phyloP scores from a whole-genome alignment of 2,888 invertebrate species.

The Ectemnius continuus region DNA sequence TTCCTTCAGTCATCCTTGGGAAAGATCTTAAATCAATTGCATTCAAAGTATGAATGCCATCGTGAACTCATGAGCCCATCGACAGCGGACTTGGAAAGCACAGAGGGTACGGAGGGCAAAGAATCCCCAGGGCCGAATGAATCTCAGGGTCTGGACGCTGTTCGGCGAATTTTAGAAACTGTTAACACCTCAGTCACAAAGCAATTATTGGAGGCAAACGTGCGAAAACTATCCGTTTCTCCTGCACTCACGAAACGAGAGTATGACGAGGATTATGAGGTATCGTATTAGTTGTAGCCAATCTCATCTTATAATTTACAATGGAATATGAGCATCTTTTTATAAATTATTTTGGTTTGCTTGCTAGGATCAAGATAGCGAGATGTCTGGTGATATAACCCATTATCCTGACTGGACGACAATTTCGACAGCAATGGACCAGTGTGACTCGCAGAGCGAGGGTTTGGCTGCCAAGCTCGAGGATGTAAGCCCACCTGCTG shows the following conservation, averaged over 20 bases:
- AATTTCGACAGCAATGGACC: conserved; percentile 57
- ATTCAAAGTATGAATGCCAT: conserved; percentile 72
- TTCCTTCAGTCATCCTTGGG: conserved; percentile 79
- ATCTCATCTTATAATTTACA: too few species aligned
- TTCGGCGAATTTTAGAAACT: conserved; percentile 86
- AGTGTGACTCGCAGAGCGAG: conserved; percentile 81
- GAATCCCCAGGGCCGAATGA: conserved; percentile 70
- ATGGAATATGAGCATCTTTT: too few species aligned
- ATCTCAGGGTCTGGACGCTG: conserved; percentile 82
- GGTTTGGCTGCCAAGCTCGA: conserved; percentile 89
- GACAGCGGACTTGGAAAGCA: conserved; percentile 81
- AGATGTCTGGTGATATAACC: conserved; percentile 74
- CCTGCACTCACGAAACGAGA: conserved; percentile 77
- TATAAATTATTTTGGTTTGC: not conserved
- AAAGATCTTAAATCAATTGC: conserved; percentile 84
- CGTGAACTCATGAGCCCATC: conserved; percentile 73
- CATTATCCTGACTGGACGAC: conserved; percentile 71
- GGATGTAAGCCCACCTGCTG: conserved; percentile 79
- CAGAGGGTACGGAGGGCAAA: conserved; percentile 81
- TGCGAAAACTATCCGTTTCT: conserved; percentile 83
- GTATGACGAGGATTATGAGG: conserved; percentile 73
- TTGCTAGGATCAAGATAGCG: conserved; percentile 85
- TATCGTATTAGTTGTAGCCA: conserved; percentile 24
- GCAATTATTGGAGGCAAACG: conserved; percentile 85
- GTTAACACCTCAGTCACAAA: conserved; percentile 88